phyloP scores from a whole-genome alignment of 2,888 invertebrate species.

The Caenorhabditis becei region DNA sequence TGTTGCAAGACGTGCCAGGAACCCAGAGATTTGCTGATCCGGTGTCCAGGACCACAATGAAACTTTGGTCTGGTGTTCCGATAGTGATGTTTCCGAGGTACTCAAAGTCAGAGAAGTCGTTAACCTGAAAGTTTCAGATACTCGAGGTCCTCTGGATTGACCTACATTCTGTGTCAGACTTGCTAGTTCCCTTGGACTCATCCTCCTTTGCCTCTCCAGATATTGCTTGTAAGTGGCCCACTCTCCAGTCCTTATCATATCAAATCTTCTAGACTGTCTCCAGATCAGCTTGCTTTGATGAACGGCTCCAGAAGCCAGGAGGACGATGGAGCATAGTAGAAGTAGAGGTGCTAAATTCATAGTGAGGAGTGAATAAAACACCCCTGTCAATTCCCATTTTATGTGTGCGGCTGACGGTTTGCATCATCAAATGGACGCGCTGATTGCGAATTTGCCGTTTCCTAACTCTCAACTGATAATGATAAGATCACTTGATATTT shows the following conservation, averaged over 20 bases:
- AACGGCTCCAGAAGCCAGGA: slow-evolving; percentile 69
- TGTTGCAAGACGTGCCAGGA: slow-evolving; percentile 70
- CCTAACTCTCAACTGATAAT: background rate
- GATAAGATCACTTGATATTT: slow-evolving; percentile 17
- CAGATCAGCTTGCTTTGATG: slow-evolving; percentile 69
- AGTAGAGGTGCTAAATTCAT: background rate
- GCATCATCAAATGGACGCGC: slow-evolving; percentile 31
- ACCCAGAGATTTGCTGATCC: slow-evolving; percentile 76
- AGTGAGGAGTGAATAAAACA: background rate
- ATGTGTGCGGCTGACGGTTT: slow-evolving; percentile 10
- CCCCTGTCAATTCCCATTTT: background rate
- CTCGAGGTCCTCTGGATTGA: background rate
- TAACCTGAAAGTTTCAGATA: slow-evolving; percentile 16
- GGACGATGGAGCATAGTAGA: slow-evolving; percentile 1
- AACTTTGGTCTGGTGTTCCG: slow-evolving; percentile 70
- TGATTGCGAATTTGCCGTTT: background rate
- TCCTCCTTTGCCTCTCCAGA: slow-evolving; percentile 57
- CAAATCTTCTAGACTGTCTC: slow-evolving; percentile 62
- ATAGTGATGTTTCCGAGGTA: slow-evolving; percentile 82
- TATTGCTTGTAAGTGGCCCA: slow-evolving; percentile 46
- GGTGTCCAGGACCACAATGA: slow-evolving; percentile 74
- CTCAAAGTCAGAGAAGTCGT: slow-evolving; percentile 61
- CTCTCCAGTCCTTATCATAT: slow-evolving; percentile 66
- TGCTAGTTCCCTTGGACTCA: slow-evolving; percentile 57
- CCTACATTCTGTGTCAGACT: slow-evolving; percentile 57